Evolutionary conservation across 2,113 vertebrate genomes (phyloP), one percentile per base, ranked within the genome.

Genomic region (Silurus meridionalis): DNA sequence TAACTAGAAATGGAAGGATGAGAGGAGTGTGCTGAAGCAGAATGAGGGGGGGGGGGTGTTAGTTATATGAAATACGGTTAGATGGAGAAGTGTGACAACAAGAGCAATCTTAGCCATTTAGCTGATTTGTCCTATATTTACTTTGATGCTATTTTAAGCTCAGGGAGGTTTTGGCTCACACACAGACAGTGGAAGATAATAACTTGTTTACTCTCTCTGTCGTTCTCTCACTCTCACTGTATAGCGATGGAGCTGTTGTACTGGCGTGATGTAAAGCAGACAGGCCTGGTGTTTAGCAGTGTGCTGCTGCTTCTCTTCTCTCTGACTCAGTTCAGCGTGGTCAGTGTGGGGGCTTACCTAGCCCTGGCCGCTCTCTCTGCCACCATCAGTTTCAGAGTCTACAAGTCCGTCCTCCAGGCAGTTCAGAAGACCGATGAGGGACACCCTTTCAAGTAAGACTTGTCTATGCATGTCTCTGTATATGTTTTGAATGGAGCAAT

Each of bases 391-490:
- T 99, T 99, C 96, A 96, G 98, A 94, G 96, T 99, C 96, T 99
- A 99, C 96, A 99, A 99, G 93, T 99, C 98, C 0, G 98, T 99
- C 82, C 94, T 99, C 90, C 98, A 99, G 93, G 98, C 98, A 0
- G 97, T 99, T 94, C 98, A 99, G 96, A 99, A 99, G 93, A 99
- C 98, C 8, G 98, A 99, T 13, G 98, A 99, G 88, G 98, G 98
- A 21, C 98, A 99, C 92, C 98, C 98, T 25, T 99, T 99, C 95
- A 99, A 97, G 98, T 99, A 92, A 98, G 93, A 69, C 25, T 63
- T 25, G n/a, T n/a, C 4, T 83, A 25, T 85, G 23, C 48, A 14
- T 60, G 46, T 64, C 48, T 50, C 37, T 28, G 25, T 64, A 61
- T 67, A 17, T 58, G 57, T 37, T 14, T 5, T 57, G 8, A 50